Evolutionary conservation across 2,113 vertebrate species (phyloP).

Genomic region (Hipposideros armiger): DNA sequence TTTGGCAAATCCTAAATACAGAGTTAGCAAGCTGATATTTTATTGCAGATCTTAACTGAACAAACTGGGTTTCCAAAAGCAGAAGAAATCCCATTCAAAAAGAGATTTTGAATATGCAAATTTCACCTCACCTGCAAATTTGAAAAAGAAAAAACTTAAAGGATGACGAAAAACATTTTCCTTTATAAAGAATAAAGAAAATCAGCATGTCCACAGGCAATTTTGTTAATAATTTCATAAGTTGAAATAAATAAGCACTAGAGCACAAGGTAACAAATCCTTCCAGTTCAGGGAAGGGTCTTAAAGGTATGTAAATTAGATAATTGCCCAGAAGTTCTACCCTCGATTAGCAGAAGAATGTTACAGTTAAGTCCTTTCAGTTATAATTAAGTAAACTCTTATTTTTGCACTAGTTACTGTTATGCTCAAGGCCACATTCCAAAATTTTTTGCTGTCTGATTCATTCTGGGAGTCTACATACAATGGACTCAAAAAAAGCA

Average conservation of each 20-base stretch:
- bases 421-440: background rate
- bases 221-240: background rate
- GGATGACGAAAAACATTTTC: background rate
- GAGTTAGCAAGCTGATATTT: background rate
- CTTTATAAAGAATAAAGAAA: background rate
- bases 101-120: background rate
- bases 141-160: background rate
- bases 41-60: background rate
- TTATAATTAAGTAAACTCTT: background rate
- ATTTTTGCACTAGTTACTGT: background rate
- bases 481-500: background rate
- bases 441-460: background rate
- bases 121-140: background rate
- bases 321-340: background rate
- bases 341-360: background rate
- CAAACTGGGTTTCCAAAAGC: background rate
- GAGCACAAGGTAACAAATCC: background rate
- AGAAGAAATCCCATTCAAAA: slow-evolving; percentile 33
- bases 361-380: background rate
- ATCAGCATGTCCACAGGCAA: background rate
- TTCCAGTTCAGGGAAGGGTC: background rate
- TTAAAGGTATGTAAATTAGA: background rate
- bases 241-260: background rate
- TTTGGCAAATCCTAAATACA: slow-evolving; percentile 16
- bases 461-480: background rate